phyloP scores from a whole-genome alignment of 2,888 invertebrate species.

The Acanthoscelides obtectus region DNA sequence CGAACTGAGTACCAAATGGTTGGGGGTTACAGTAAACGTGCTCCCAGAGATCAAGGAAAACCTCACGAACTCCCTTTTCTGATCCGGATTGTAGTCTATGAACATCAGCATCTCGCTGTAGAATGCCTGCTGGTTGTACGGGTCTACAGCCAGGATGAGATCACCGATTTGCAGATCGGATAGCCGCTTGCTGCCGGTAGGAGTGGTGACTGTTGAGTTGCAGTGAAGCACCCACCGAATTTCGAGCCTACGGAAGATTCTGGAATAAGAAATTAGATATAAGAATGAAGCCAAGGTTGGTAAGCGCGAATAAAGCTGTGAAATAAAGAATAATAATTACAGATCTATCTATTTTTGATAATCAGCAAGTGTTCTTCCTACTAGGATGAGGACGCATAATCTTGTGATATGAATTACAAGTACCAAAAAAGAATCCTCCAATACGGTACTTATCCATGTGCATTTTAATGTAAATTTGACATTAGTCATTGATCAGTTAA shows the following conservation, averaged over 20 bases:
- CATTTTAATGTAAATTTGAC: too few relatives aligned
- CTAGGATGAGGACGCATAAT: too few relatives aligned
- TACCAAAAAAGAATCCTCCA: too few relatives aligned
- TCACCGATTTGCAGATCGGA: conserved; percentile 73
- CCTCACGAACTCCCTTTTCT: conserved; percentile 68
- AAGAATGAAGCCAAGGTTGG: not conserved
- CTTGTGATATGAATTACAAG: too few relatives aligned
- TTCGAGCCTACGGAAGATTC: conserved; percentile 85
- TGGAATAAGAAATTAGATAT: conserved; percentile 50
- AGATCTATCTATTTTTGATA: too few relatives aligned
- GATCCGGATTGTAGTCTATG: conserved; percentile 73
- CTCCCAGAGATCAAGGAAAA: conserved; percentile 70
- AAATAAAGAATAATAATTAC: too few relatives aligned
- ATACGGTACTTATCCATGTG: too few relatives aligned
- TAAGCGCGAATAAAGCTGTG: too few relatives aligned
- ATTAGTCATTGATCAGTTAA: too few relatives aligned
- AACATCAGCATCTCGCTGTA: conserved; percentile 89
- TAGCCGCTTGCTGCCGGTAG: conserved; percentile 59
- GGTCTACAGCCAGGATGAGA: conserved; percentile 67
- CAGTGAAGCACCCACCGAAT: conserved; percentile 88
- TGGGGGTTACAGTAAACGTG: conserved; percentile 75
- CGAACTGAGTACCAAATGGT: conserved; percentile 64
- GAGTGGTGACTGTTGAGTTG: conserved; percentile 67
- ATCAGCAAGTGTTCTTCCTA: too few relatives aligned
- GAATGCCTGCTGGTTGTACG: conserved; percentile 60